These are phyloP conservation scores for Clunio marinus DNA, from an alignment of 2,888 invertebrate species.

Conservation along the genomic window DNA sequence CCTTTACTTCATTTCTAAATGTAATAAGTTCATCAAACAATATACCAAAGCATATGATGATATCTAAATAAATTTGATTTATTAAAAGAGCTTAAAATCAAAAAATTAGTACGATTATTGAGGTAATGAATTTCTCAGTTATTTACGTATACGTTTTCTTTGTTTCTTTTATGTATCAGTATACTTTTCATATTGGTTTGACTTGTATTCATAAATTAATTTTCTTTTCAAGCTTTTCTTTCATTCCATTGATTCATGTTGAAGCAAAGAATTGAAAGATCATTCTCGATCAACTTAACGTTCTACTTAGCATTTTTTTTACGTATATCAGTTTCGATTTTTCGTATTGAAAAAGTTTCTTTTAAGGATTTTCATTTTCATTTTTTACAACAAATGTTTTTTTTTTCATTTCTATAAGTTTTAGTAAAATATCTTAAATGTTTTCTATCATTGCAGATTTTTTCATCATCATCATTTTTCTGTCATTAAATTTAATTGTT, in stretches of 20 bases:
- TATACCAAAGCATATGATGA: too few species aligned
- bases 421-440: slow-evolving; percentile 8
- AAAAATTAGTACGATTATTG: slow-evolving; percentile 25
- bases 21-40: too few species aligned
- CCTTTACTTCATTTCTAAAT: too few species aligned
- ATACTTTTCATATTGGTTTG: slow-evolving; percentile 1
- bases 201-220: slow-evolving; percentile 7
- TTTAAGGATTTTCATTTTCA: neutral
- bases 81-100: neutral
- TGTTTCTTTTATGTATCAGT: slow-evolving; percentile 7
- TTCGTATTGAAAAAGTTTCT: slow-evolving; percentile 25
- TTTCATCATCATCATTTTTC: neutral
- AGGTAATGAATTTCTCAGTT: slow-evolving; percentile 35
- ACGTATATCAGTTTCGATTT: slow-evolving; percentile 38
- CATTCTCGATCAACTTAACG: slow-evolving; percentile 1
- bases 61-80: neutral
- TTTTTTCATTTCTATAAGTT: slow-evolving; percentile 1
- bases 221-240: slow-evolving; percentile 3
- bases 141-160: slow-evolving; percentile 35
- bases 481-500: neutral
- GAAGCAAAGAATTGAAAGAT: too few species aligned
- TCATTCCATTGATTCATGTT: too few species aligned
- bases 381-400: neutral
- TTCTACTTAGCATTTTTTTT: too few species aligned
- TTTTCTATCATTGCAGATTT: neutral